Evolutionary conservation across 2,888 invertebrate genomes (phyloP).

Genomic region (Phragmatobia fuliginosa): DNA sequence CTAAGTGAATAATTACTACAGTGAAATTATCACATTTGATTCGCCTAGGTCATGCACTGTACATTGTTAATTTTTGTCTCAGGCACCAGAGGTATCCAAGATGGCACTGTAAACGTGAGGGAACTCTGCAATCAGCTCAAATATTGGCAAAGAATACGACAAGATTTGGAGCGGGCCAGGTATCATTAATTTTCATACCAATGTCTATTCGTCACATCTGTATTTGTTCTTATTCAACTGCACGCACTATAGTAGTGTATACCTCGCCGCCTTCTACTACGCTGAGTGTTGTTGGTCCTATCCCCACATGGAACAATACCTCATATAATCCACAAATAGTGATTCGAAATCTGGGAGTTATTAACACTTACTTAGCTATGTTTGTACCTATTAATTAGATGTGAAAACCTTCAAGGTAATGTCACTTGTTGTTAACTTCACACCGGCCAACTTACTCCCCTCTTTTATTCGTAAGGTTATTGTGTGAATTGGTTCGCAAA

Average conservation of each 20-base stretch:
- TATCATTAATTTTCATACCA: constrained; percentile 38
- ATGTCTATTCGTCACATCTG: no score
- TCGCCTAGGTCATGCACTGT: no score
- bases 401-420: background rate
- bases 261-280: no score
- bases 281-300: no score
- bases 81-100: constrained; percentile 87
- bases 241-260: no score
- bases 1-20: no score
- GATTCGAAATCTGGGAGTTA: no score
- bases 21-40: background rate
- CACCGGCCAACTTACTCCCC: background rate
- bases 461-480: constrained; percentile 79
- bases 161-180: constrained; percentile 97
- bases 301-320: no score
- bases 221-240: no score
- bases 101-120: constrained; percentile 88
- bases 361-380: no score
- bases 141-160: constrained; percentile 97
- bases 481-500: constrained; percentile 98
- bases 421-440: background rate
- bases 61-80: no score
- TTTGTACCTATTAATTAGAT: background rate
- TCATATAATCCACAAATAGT: no score
- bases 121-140: constrained; percentile 95